Conservation (phyloP, 2,113 vertebrate genomes). For the Heliornis fulica region DNA sequence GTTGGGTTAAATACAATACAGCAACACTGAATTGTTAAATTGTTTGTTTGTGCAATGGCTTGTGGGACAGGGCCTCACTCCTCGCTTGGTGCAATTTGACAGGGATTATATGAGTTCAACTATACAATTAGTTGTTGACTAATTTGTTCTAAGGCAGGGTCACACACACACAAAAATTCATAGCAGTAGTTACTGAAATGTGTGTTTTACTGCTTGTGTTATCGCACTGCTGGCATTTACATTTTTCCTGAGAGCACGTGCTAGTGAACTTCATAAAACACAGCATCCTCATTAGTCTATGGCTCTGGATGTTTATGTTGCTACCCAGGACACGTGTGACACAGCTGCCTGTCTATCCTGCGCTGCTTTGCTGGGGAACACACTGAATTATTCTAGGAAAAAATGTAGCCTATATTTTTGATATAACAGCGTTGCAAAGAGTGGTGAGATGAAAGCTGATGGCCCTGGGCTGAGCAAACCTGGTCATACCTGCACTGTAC, state of each 20-base stretch:
- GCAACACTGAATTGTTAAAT: background rate
- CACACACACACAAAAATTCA: background rate
- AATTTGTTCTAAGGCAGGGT: background rate
- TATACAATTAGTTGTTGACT: constrained; percentile 3
- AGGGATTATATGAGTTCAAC: background rate
- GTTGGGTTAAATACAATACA: background rate
- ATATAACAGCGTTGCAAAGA: background rate
- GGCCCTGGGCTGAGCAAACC: background rate
- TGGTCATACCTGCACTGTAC: background rate
- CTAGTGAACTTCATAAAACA: background rate
- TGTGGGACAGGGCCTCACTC: background rate
- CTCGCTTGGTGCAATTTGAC: background rate
- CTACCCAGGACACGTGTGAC: background rate
- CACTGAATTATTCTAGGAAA: background rate
- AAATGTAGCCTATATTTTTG: rapidly evolving
- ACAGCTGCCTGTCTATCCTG: background rate
- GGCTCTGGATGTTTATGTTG: background rate
- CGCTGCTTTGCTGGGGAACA: rapidly evolving
- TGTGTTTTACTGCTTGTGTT: background rate
- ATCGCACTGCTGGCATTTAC: background rate
- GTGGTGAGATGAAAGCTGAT: background rate
- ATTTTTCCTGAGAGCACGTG: background rate
- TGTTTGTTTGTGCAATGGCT: constrained; percentile 22
- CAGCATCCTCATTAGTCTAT: background rate
- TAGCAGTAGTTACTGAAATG: background rate